Base-by-base conservation (phyloP, 1,140 invertebrate species). In the Whitmania pigra region DNA sequence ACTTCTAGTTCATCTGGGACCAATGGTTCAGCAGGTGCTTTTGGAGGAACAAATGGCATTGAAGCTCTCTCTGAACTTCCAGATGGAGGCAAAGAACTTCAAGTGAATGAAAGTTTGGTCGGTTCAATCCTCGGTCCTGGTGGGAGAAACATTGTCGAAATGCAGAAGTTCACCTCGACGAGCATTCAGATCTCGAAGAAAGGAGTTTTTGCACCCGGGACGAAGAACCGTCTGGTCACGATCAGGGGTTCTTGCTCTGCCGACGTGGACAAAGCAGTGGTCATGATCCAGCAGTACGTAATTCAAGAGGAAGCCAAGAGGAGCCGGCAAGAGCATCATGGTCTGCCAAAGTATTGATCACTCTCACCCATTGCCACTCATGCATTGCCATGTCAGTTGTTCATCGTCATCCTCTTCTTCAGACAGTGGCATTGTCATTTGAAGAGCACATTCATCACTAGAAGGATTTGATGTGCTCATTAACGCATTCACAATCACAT, bases 101-200 rank as follows among this genome's bases (percentile, higher is more conserved):
- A 95, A 87, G 93, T 97, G 82, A 88, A 92, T 73, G 94, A 88
- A 76, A 85, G 84, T 84, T 94, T 97, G 84, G 93, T 97, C 78
- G 94, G 94, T 79, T 94, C 93, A 79, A 94, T 97, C 80, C 86
- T 97, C 82, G 94, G 91, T 85, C 93, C 91, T 77, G 92, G 92
- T 79, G 94, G 94, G 74, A 90, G 92, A 83, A 90, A 91, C 80
- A 88, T 97, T 80, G 89, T 94, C 79, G 93, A 97, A 87, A 93
- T 97, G 83, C 93, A 97, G 86, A 90, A 94, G 84, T 87, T 91
- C 82, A 94, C 91, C 81, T 92, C 93, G 81, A 93, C 93, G 80
- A 94, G 91, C 85, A 93, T 97, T 83, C 93, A 97, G 86, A 96
- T 97, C 83, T 95, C 93, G 76, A 97, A 97, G 87, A 96, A 97